These are phyloP conservation scores for Eledone cirrhosa DNA, from an alignment of 2,888 invertebrate species.

Conservation along the genomic window DNA sequence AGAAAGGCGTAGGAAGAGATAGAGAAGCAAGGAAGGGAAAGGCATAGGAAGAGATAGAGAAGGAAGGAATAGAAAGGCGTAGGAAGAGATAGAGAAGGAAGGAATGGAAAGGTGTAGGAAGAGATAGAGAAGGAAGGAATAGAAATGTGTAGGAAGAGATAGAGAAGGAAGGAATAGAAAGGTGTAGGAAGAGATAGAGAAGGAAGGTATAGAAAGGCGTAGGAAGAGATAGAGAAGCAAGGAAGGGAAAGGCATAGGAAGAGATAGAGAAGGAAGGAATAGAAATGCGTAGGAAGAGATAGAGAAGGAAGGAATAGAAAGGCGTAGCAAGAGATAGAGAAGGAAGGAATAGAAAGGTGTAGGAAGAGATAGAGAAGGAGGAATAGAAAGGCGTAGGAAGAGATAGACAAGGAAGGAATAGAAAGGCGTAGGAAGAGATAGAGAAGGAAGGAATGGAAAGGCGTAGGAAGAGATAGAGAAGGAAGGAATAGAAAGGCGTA, in stretches of 20 bases:
- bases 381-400: background rate
- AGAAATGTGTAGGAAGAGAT: background rate
- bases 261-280: background rate
- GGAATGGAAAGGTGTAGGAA: slow-evolving; percentile 8
- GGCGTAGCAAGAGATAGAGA: background rate
- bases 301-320: background rate
- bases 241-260: background rate
- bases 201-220: no score
- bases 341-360: background rate
- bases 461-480: background rate
- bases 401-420: background rate
- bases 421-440: background rate
- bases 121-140: background rate
- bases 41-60: background rate
- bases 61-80: background rate
- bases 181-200: background rate
- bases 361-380: background rate
- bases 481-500: background rate
- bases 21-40: background rate
- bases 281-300: no score
- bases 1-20: no score
- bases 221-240: background rate
- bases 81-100: slow-evolving; percentile 11
- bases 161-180: background rate
- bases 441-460: background rate